Evolutionary conservation across 2,113 vertebrate genomes (phyloP).

Genomic region (Aix galericulata): DNA sequence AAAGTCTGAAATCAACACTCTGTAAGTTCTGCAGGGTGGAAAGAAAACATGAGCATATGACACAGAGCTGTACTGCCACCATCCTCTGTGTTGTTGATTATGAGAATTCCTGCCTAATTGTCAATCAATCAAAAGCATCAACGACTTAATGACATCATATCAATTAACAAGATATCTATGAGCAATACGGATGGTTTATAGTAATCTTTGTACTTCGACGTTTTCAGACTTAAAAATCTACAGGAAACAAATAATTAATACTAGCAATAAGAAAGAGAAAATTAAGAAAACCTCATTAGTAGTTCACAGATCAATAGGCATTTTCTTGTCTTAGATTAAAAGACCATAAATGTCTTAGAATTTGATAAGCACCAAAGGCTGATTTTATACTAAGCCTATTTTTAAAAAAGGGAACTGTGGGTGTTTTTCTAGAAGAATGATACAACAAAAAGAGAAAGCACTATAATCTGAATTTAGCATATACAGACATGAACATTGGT

Average conservation of each 20-base stretch:
- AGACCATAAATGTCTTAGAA: not conserved
- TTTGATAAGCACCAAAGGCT: not conserved
- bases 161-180: not conserved
- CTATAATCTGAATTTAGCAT: not conserved
- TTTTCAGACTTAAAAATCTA: not conserved
- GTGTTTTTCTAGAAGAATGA: not conserved
- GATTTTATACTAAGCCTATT: not conserved
- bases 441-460: not conserved
- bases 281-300: not conserved
- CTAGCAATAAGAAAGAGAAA: not conserved
- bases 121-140: not conserved
- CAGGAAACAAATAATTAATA: not conserved
- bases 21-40: conserved; percentile 68
- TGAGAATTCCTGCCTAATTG: not conserved
- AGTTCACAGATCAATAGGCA: not conserved
- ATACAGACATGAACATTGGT: not conserved
- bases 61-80: not conserved
- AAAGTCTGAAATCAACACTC: conserved; percentile 82
- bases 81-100: not conserved
- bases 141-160: not conserved
- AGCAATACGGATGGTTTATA: not conserved
- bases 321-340: not conserved
- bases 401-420: not conserved
- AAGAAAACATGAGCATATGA: not conserved
- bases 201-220: not conserved